These are phyloP conservation scores for Osmoderma eremita DNA, from an alignment of 2,888 invertebrate species.

Conservation along the genomic window DNA sequence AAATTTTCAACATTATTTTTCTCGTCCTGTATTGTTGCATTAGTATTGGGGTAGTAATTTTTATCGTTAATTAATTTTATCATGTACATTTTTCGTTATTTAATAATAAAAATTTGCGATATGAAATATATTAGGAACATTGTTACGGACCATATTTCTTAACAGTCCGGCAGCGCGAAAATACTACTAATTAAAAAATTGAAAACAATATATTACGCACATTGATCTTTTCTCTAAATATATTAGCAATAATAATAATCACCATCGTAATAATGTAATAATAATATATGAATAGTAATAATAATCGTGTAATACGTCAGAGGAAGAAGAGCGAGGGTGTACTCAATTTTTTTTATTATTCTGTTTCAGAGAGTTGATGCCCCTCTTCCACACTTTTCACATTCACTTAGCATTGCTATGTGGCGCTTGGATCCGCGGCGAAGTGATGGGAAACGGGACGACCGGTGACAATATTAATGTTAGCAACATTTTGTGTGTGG, in stretches of 20 bases:
- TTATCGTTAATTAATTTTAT: constrained; percentile 10
- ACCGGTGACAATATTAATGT: background rate
- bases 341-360: constrained; percentile 43
- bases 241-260: constrained; percentile 53
- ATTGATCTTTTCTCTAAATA: constrained; percentile 58
- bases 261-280: constrained; percentile 51
- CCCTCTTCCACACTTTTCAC: constrained; percentile 54
- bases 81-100: constrained; percentile 46
- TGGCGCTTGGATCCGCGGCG: constrained; percentile 42
- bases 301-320: constrained; percentile 66
- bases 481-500: background rate
- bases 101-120: constrained; percentile 58
- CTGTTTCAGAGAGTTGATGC: constrained; percentile 33
- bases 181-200: constrained; percentile 46
- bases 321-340: constrained; percentile 55
- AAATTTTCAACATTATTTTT: constrained; percentile 51
- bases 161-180: constrained; percentile 54
- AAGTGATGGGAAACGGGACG: constrained; percentile 19
- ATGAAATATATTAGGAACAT: constrained; percentile 65
- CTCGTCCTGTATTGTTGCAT: constrained; percentile 11
- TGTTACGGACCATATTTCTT: constrained; percentile 55
- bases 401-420: constrained; percentile 64
- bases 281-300: constrained; percentile 66
- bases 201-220: constrained; percentile 61
- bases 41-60: background rate